phyloP scores from a whole-genome alignment of 1,140 invertebrate species.

The Nasonia vitripennis region DNA sequence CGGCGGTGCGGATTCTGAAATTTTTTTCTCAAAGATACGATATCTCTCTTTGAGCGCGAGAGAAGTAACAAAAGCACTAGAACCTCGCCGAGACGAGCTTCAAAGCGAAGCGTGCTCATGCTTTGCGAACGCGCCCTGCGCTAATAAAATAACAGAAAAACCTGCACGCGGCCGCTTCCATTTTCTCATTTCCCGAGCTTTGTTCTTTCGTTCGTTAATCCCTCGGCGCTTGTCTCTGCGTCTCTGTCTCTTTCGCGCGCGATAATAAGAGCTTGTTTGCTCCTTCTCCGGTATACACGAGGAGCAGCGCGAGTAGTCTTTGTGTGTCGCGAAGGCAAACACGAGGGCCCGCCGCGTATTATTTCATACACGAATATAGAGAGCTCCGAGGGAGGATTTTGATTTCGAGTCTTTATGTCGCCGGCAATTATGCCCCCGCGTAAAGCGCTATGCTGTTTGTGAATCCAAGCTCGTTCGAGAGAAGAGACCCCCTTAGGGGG shows the following conservation, averaged over 20 bases:
- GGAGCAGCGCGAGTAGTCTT: background rate
- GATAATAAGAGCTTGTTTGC: background rate
- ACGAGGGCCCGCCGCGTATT: background rate
- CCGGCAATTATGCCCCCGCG: no score
- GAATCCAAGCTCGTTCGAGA: no score
- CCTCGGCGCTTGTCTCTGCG: background rate
- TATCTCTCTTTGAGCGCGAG: background rate
- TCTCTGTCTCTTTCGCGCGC: conserved; percentile 11
- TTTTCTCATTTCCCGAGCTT: conserved; percentile 16
- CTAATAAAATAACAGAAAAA: conserved; percentile 20
- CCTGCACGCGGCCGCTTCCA: background rate
- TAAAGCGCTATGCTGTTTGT: no score
- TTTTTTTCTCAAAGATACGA: conserved; percentile 26
- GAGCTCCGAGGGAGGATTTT: no score
- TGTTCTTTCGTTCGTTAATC: conserved; percentile 21
- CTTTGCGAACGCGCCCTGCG: background rate
- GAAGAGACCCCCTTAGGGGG: background rate
- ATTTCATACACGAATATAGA: background rate
- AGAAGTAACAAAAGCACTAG: conserved; percentile 22
- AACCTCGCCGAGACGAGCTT: no score
- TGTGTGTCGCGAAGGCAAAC: background rate
- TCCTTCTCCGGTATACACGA: background rate
- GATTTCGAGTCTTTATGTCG: no score
- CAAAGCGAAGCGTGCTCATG: background rate
- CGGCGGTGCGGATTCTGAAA: background rate